phyloP scores from a whole-genome alignment of 2,888 invertebrate species.

The Hyalella azteca region DNA sequence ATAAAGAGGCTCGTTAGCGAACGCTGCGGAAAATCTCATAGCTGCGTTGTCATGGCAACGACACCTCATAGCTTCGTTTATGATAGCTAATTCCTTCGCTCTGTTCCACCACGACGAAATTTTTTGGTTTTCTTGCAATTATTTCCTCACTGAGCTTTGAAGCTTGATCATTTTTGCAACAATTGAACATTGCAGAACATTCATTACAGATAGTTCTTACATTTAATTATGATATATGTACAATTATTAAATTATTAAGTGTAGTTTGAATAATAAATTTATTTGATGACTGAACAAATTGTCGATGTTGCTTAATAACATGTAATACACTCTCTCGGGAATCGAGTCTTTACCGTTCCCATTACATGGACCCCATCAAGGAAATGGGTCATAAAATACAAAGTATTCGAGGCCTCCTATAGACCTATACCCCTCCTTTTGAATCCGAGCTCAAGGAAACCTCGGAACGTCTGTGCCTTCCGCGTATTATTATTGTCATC shows the following conservation, averaged over 20 bases:
- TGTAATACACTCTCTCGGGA: no score
- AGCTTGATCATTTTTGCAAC: no score
- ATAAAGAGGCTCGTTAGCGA: not conserved
- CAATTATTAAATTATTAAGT: no score
- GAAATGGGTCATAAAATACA: slow-evolving; percentile 11
- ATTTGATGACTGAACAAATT: no score
- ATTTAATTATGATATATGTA: no score
- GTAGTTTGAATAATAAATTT: no score
- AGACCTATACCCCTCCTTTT: not conserved
- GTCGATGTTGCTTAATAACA: no score
- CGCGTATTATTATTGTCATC: no score
- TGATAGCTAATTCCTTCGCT: not conserved
- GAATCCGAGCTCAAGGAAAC: not conserved
- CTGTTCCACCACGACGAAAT: not conserved
- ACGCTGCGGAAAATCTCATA: not conserved
- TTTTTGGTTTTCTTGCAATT: no score
- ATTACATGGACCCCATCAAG: not conserved
- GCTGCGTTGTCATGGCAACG: not conserved
- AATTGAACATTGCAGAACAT: no score
- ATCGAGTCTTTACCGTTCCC: not conserved
- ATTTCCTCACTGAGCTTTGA: no score
- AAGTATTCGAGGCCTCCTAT: not conserved
- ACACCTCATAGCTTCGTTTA: not conserved
- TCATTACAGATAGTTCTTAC: no score
- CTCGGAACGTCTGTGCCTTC: not conserved